A percentile compares a stretch with the other conserved stretches of the same genome.
Conservation (phyloP, 1,140 invertebrate genomes). For the Drosophila hydei region DNA sequence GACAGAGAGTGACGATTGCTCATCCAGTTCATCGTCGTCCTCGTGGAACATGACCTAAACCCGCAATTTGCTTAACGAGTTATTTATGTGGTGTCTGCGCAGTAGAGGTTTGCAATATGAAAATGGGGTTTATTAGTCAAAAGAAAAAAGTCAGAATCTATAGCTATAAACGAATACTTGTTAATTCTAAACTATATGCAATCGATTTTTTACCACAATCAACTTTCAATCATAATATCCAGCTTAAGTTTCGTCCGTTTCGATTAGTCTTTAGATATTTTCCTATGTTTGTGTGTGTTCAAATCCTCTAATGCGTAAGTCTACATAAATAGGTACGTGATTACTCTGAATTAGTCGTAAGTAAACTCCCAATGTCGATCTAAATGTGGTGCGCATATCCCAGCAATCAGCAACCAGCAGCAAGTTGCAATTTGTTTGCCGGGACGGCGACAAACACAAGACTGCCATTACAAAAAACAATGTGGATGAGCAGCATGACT, state of each 20-base stretch:
- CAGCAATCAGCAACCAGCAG: constrained; percentile 29
- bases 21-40: constrained; percentile 83
- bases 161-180: constrained; percentile 24
- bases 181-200: constrained; percentile 34
- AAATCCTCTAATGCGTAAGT: constrained; percentile 22
- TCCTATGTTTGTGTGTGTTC: constrained; percentile 5
- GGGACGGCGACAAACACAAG: constrained; percentile 40
- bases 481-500: constrained; percentile 81
- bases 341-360: constrained; percentile 69
- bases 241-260: constrained; percentile 2
- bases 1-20: constrained; percentile 83
- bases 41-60: constrained; percentile 84
- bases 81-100: constrained; percentile 24
- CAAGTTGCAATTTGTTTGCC: constrained; percentile 33
- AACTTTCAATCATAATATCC: background rate
- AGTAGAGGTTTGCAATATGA: constrained; percentile 26
- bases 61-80: constrained; percentile 15
- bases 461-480: constrained; percentile 78
- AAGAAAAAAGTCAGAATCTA: constrained; percentile 23
- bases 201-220: constrained; percentile 26
- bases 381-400: constrained; percentile 57
- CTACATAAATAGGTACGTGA: constrained; percentile 29
- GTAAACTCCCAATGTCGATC: constrained; percentile 63
- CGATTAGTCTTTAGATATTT: constrained; percentile 14
- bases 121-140: constrained; percentile 19